phyloP scores from a whole-genome alignment of 2,113 vertebrate species.

The Mormyrus iriodes region DNA sequence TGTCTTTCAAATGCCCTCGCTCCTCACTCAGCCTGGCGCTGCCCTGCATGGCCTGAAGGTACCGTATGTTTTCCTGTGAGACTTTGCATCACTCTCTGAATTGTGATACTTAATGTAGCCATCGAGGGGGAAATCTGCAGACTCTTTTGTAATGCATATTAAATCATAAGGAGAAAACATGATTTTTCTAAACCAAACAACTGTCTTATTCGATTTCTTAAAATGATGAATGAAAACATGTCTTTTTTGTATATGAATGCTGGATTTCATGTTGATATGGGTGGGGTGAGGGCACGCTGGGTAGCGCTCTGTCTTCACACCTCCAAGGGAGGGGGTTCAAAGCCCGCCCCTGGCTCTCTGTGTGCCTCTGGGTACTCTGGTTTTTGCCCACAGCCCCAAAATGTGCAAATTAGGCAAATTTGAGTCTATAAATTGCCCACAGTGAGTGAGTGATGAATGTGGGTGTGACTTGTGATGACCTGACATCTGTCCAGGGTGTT shows the following conservation, averaged over 20 bases:
- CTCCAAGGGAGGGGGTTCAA: not conserved
- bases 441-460: not conserved
- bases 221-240: not conserved
- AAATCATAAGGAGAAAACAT: not conserved
- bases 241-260: not conserved
- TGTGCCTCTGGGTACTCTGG: not conserved
- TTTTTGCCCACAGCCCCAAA: not conserved
- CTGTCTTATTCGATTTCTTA: not conserved
- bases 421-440: not conserved
- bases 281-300: not conserved
- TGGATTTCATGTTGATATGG: not conserved
- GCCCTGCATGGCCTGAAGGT: conserved; percentile 7
- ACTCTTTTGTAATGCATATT: not conserved
- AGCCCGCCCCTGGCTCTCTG: not conserved
- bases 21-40: conserved; percentile 6
- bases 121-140: not conserved
- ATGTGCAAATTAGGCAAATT: not conserved
- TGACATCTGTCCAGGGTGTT: not conserved
- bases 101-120: conserved; percentile 17
- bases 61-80: conserved; percentile 23
- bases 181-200: not conserved
- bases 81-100: conserved; percentile 18
- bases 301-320: not conserved
- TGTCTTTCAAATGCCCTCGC: conserved; percentile 21
- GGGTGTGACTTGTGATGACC: not conserved